Evolutionary conservation across 2,113 vertebrate genomes (phyloP).

Genomic region (Illadopsis cleaveri): DNA sequence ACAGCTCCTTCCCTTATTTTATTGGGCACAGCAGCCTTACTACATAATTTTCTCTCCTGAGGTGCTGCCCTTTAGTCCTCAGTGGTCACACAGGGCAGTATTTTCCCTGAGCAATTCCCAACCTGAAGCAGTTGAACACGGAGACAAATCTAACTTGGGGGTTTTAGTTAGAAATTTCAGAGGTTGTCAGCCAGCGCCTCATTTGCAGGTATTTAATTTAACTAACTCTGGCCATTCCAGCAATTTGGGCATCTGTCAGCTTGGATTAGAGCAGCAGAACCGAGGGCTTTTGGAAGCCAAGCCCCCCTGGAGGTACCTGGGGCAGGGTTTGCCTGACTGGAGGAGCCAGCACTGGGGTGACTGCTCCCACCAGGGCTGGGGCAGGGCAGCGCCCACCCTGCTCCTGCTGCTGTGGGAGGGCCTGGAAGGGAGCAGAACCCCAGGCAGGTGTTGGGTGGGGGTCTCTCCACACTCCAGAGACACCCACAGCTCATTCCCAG

Average conservation of each 20-base stretch:
- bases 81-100: background rate
- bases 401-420: background rate
- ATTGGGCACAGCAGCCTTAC: background rate
- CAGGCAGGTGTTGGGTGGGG: background rate
- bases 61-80: background rate
- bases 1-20: background rate
- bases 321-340: background rate
- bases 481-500: background rate
- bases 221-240: constrained; percentile 34
- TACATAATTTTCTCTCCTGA: background rate
- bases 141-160: background rate
- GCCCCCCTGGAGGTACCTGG: background rate
- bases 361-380: background rate
- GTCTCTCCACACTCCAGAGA: accelerated
- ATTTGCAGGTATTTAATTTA: background rate
- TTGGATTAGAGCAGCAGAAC: constrained; percentile 38
- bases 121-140: accelerated
- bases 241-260: constrained; percentile 50
- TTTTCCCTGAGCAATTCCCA: background rate
- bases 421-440: background rate
- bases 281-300: background rate
- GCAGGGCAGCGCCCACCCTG: background rate
- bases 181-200: background rate
- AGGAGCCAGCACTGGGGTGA: accelerated
- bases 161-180: background rate